Evolutionary conservation across 53 echinoderm and acorn worm genomes (phyloP).

Genomic region (Stichopus horrens): DNA sequence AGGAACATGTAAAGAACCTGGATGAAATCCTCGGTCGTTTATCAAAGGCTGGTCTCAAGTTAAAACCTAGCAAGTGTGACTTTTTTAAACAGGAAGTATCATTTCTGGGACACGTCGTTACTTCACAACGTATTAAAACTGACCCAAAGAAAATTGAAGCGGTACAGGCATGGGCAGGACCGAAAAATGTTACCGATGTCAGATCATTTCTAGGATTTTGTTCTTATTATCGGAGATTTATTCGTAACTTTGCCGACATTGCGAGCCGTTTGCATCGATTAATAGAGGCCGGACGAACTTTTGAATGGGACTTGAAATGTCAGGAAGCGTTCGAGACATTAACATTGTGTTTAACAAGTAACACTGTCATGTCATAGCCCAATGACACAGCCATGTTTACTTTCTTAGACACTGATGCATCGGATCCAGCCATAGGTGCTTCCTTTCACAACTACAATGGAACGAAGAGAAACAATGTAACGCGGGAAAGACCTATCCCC

Average conservation of each 20-base stretch:
- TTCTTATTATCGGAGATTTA: conserved; percentile 52
- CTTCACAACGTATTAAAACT: conserved; percentile 26
- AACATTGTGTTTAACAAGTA: conserved; percentile 35
- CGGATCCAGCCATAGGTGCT: conserved; percentile 57
- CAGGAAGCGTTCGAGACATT: conserved; percentile 19
- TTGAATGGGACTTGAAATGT: conserved; percentile 24
- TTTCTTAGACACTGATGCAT: conserved; percentile 69
- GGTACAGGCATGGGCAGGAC: conserved; percentile 56
- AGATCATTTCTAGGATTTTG: conserved; percentile 50
- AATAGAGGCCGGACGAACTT: conserved; percentile 16
- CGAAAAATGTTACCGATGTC: conserved; percentile 28
- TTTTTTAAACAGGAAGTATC: conserved; percentile 55
- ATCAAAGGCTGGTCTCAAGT: conserved; percentile 42
- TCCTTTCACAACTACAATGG: conserved; percentile 63
- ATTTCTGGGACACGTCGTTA: conserved; percentile 50
- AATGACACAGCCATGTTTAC: conserved; percentile 50
- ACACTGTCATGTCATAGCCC: conserved; percentile 57
- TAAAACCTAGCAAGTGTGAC: conserved; percentile 62
- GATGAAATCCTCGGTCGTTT: conserved; percentile 47
- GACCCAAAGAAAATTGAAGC: conserved; percentile 46
- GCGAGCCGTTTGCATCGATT: conserved; percentile 33
- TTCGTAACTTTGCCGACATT: conserved; percentile 40
- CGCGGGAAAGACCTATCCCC: conserved; percentile 61
- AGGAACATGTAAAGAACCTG: conserved; percentile 47
- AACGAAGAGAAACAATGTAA: conserved; percentile 48